A percentile compares a stretch with the other conserved stretches of the same genome.
These are phyloP conservation scores for Anableps anableps DNA, from an alignment of 2,797 vertebrate species.

Conservation along the genomic window DNA sequence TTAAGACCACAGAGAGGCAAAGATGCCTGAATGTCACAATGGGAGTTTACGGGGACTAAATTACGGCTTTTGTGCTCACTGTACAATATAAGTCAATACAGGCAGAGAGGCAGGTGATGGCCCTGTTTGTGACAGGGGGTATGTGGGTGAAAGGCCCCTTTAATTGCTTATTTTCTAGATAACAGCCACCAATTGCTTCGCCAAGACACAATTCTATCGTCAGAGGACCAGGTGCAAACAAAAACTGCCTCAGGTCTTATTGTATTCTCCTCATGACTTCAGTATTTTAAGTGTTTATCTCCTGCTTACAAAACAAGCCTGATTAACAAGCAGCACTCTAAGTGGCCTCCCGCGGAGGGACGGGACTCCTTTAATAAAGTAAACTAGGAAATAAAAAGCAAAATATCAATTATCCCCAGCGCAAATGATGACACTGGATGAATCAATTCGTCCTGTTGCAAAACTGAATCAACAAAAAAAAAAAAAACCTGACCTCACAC, in stretches of 20 bases:
- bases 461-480: not conserved
- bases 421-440: conserved; percentile 6
- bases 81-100: conserved; percentile 57
- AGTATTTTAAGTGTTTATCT: conserved; percentile 60
- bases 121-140: conserved; percentile 13
- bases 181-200: conserved; percentile 35
- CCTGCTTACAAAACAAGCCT: conserved; percentile 61
- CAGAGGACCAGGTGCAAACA: conserved; percentile 58
- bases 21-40: conserved; percentile 58
- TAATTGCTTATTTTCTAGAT: conserved; percentile 46
- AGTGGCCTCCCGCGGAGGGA: conserved; percentile 63
- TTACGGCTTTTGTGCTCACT: conserved; percentile 59
- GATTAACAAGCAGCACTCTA: conserved; percentile 62
- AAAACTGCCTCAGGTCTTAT: conserved; percentile 44
- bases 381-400: conserved; percentile 30
- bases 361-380: conserved; percentile 48
- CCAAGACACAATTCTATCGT: conserved; percentile 33
- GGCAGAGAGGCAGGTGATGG: conserved; percentile 63
- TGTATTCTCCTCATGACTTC: conserved; percentile 48
- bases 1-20: conserved; percentile 51
- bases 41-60: conserved; percentile 49
- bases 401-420: conserved; percentile 13
- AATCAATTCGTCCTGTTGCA: not conserved
- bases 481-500: not conserved
- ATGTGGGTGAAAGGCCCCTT: conserved; percentile 5